A percentile compares a stretch with the other conserved stretches of the same genome.
phyloP scores from a whole-genome alignment of 2,113 vertebrate genomes.

The Brachionichthys hirsutus region DNA sequence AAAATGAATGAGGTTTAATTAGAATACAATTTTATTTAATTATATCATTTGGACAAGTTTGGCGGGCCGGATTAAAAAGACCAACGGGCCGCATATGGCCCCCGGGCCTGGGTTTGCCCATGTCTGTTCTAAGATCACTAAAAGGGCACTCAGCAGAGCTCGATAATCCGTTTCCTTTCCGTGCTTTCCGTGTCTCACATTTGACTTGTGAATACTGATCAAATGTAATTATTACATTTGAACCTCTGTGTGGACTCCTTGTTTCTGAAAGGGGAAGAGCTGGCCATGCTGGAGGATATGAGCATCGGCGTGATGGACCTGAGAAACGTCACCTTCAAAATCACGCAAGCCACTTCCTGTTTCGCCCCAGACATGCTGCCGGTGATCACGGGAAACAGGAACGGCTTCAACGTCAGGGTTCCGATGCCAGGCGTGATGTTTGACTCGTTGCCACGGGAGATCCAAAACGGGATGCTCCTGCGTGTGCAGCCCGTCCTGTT shows the following conservation, averaged over 20 bases:
- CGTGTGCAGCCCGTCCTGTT: conserved; percentile 96
- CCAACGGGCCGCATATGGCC: no score
- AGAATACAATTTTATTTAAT: no score
- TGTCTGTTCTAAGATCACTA: no score
- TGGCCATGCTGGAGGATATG: conserved; percentile 99
- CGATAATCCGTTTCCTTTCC: no score
- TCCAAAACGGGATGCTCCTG: conserved; percentile 97
- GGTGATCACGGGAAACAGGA: conserved; percentile 95
- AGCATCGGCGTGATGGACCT: conserved; percentile 94
- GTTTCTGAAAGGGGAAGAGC: conserved; percentile 85
- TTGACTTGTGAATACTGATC: no score
- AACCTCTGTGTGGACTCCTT: background rate
- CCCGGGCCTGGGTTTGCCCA: no score
- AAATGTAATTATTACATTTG: no score
- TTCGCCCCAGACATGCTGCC: conserved; percentile 92
- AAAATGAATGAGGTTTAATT: no score
- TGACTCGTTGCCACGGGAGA: conserved; percentile 90
- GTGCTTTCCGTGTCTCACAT: no score
- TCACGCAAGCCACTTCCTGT: conserved; percentile 90
- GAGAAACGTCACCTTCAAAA: conserved; percentile 98
- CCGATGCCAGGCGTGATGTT: conserved; percentile 91
- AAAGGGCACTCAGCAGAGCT: no score
- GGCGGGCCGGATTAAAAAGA: no score
- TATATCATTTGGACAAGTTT: no score
- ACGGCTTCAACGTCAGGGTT: conserved; percentile 94